These are phyloP conservation scores for Coracias cyanogaster DNA, from an alignment of 2,797 vertebrate genomes.

Conservation along the genomic window DNA sequence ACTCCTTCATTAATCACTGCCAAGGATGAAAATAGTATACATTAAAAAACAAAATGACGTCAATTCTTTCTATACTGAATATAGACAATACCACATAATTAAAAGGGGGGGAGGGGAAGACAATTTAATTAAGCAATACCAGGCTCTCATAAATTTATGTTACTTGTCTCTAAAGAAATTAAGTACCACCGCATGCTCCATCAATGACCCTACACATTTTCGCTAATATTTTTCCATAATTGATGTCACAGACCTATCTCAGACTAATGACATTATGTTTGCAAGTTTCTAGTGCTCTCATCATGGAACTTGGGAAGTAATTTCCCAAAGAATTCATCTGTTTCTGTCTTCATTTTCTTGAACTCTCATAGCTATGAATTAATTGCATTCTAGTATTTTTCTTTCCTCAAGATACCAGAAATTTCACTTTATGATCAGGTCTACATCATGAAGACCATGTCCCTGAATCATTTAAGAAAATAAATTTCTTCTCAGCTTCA, in stretches of 20 bases:
- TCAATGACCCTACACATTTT: slow-evolving; percentile 26
- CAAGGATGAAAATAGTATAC: background rate
- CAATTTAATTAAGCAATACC: slow-evolving; percentile 10
- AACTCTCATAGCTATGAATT: background rate
- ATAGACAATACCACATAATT: background rate
- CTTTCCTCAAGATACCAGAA: background rate
- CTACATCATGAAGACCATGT: background rate
- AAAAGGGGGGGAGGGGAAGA: background rate
- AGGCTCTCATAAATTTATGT: background rate
- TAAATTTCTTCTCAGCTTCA: background rate
- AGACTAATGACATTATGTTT: slow-evolving; percentile 45
- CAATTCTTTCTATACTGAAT: background rate
- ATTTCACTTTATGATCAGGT: background rate
- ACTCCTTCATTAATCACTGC: background rate
- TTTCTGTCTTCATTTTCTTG: slow-evolving; percentile 27
- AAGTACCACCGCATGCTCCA: background rate
- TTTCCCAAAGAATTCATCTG: slow-evolving; percentile 7
- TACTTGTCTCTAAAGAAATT: slow-evolving; percentile 33
- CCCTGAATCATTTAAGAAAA: background rate
- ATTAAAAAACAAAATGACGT: background rate
- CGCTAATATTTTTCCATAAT: slow-evolving; percentile 34
- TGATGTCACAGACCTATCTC: slow-evolving; percentile 38
- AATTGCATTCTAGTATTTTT: background rate
- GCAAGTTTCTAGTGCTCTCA: slow-evolving; percentile 18
- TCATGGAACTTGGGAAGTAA: slow-evolving; percentile 26